Percentiles rank a stretch among this genome's conserved stretches.
Evolutionary conservation across 2,888 invertebrate species (phyloP).

Genomic region (Altica lythri): DNA sequence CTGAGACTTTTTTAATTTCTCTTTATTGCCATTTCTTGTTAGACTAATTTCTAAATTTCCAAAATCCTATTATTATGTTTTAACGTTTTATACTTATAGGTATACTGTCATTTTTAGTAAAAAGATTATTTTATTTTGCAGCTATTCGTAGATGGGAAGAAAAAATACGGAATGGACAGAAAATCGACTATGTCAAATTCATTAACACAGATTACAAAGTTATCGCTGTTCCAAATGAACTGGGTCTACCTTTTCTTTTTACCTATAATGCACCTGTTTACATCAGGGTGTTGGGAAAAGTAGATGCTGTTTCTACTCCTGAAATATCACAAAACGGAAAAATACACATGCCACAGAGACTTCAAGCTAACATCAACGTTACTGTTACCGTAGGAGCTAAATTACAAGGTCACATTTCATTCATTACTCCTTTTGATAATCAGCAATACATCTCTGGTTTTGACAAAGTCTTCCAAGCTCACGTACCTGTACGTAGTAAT

Average conservation of each 20-base stretch:
- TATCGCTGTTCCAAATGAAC: constrained; percentile 71
- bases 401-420: constrained; percentile 66
- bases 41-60: too few relatives aligned
- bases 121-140: constrained; percentile 36
- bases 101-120: too few relatives aligned
- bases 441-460: constrained; percentile 65
- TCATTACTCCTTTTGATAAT: constrained; percentile 66
- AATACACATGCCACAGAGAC: constrained; percentile 50
- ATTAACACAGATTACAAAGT: constrained; percentile 63
- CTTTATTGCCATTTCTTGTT: too few relatives aligned
- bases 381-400: constrained; percentile 62
- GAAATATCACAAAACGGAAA: constrained; percentile 45
- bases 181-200: constrained; percentile 66
- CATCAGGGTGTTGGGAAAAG: constrained; percentile 60
- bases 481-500: constrained; percentile 61
- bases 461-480: constrained; percentile 63
- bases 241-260: constrained; percentile 72
- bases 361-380: constrained; percentile 59
- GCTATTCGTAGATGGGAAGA: constrained; percentile 56
- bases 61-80: too few relatives aligned
- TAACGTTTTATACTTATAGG: too few relatives aligned
- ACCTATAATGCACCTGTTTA: constrained; percentile 65
- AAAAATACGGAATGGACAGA: constrained; percentile 57
- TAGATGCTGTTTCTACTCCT: constrained; percentile 57
- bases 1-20: too few relatives aligned